These are phyloP conservation scores for Aphelenchoides bicaudatus DNA, from an alignment of 2,888 invertebrate species.

Conservation along the genomic window DNA sequence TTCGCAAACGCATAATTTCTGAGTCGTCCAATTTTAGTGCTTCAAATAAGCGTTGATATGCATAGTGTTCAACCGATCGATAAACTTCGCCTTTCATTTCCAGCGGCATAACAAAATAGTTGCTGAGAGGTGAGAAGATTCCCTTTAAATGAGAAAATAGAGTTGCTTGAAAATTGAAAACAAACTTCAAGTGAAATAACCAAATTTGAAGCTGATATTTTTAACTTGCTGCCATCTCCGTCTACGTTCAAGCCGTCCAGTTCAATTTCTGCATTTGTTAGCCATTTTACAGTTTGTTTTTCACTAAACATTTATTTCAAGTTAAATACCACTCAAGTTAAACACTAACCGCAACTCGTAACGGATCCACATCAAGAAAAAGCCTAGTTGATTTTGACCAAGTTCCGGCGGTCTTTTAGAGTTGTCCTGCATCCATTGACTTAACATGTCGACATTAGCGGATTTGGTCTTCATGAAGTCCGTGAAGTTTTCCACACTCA, in stretches of 20 bases:
- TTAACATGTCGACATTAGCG: conserved; percentile 38
- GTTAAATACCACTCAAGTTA: too few relatives aligned
- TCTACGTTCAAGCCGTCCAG: conserved; percentile 51
- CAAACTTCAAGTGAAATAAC: conserved; percentile 45
- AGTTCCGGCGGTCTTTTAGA: conserved; percentile 41
- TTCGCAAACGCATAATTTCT: conserved; percentile 52
- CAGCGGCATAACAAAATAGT: conserved; percentile 49
- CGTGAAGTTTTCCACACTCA: conserved; percentile 47
- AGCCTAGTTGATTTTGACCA: conserved; percentile 52
- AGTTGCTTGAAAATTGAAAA: not conserved
- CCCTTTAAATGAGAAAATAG: conserved; percentile 30
- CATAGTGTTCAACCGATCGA: conserved; percentile 59
- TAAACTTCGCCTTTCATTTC: conserved; percentile 48
- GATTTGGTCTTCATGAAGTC: conserved; percentile 44
- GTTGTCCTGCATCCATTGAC: conserved; percentile 53
- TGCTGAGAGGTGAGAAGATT: conserved; percentile 55
- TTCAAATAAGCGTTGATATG: conserved; percentile 50
- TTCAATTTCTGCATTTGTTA: conserved; percentile 32
- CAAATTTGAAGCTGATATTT: conserved; percentile 46
- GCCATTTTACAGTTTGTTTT: conserved; percentile 23
- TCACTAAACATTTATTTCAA: not conserved
- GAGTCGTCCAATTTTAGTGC: conserved; percentile 48
- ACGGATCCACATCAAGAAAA: conserved; percentile 54
- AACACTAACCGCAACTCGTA: conserved; percentile 38
- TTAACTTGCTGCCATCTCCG: conserved; percentile 43